Evolutionary conservation across 2,797 vertebrate species (phyloP).

Genomic region (Natrix natrix): DNA sequence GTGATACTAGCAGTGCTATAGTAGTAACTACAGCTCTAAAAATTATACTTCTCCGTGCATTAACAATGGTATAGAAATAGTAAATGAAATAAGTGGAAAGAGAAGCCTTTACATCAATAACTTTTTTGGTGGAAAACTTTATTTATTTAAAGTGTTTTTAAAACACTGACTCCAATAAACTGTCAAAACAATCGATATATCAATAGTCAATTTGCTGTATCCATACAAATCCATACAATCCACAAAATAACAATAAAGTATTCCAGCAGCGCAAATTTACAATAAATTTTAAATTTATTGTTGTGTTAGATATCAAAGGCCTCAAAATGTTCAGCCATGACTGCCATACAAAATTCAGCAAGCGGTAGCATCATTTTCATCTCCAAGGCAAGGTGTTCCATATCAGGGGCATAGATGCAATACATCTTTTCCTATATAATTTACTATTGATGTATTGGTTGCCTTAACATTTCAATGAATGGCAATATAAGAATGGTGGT

Average conservation of each 20-base stretch:
- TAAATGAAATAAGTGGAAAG: background rate
- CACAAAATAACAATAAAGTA: background rate
- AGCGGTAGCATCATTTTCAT: background rate
- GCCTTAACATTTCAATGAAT: background rate
- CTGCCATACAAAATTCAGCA: background rate
- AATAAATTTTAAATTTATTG: background rate
- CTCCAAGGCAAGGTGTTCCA: background rate
- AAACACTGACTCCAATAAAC: background rate
- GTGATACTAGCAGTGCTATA: background rate
- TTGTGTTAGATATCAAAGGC: background rate
- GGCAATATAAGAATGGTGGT: background rate
- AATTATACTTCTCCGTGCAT: background rate
- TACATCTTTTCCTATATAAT: background rate
- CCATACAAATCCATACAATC: background rate
- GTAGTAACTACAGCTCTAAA: background rate
- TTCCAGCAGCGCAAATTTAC: background rate
- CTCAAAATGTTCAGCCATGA: background rate
- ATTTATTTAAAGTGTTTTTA: background rate
- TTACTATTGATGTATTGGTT: background rate
- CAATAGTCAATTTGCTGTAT: background rate
- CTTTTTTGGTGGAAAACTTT: background rate
- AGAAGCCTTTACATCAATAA: background rate
- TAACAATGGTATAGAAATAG: background rate
- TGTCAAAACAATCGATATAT: background rate
- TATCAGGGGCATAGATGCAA: background rate